These are phyloP conservation scores for Setophaga petechia DNA, from an alignment of 2,113 vertebrate genomes.

Conservation along the genomic window DNA sequence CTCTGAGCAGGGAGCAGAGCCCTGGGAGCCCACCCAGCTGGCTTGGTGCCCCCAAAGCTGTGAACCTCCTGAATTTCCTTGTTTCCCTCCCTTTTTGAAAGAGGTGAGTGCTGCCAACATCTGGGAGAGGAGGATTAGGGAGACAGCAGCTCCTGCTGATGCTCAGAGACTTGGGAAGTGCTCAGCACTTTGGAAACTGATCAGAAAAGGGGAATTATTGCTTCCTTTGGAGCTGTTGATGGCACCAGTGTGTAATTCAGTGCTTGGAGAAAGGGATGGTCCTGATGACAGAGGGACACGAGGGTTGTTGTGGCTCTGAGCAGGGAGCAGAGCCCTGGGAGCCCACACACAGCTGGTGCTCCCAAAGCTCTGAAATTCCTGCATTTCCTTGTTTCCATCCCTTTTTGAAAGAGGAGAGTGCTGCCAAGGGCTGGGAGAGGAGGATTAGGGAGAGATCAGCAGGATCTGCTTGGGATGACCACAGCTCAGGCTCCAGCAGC, in stretches of 20 bases:
- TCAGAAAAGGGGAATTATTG: not conserved
- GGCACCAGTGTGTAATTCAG: not conserved
- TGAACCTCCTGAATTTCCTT: too few species aligned
- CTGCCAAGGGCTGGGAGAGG: not conserved
- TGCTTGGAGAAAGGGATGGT: not conserved
- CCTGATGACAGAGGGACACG: accelerated
- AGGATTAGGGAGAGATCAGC: not conserved
- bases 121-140: not conserved
- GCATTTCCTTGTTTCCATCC: too few species aligned
- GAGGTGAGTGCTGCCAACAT: not conserved
- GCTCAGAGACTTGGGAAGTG: not conserved
- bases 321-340: not conserved
- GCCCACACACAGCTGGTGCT: not conserved
- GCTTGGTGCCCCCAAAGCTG: not conserved
- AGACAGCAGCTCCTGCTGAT: not conserved
- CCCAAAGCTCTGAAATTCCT: too few species aligned
- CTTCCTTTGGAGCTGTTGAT: not conserved
- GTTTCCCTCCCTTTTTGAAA: not conserved
- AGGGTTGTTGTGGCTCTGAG: not conserved
- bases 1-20: too few species aligned
- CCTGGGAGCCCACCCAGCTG: not conserved
- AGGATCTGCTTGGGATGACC: not conserved
- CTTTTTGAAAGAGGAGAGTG: not conserved
- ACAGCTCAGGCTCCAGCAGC: not conserved
- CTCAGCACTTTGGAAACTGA: not conserved